Conservation (phyloP, 2,797 vertebrate species). For the Catamblyrhynchus diadema region DNA sequence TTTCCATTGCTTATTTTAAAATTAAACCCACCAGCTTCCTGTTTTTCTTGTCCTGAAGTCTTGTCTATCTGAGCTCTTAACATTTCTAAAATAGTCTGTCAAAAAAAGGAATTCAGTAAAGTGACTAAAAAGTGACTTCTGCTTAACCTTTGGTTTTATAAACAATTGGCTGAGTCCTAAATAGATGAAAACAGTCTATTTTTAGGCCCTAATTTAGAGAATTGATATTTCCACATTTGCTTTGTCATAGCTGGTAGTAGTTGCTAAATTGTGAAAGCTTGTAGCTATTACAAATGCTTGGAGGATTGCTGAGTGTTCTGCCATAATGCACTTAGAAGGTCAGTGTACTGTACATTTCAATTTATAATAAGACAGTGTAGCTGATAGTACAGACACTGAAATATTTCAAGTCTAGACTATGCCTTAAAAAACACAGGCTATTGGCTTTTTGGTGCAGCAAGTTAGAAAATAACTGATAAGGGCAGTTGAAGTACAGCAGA, state of each 20-base stretch:
- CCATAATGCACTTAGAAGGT: constrained; percentile 19
- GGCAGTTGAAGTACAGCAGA: not conserved
- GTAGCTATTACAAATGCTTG: constrained; percentile 15
- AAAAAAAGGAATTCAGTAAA: constrained; percentile 35
- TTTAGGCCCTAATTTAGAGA: constrained; percentile 55
- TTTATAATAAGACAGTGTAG: constrained; percentile 20
- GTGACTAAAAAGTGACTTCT: constrained; percentile 39
- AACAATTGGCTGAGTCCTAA: constrained; percentile 20
- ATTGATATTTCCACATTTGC: constrained; percentile 52
- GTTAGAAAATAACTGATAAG: constrained; percentile 13
- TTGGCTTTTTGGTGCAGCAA: constrained; percentile 2
- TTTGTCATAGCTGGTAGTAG: constrained; percentile 40
- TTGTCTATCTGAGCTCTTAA: not conserved
- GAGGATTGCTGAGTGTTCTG: constrained; percentile 25
- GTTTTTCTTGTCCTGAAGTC: constrained; percentile 39
- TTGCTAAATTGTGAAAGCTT: constrained; percentile 29
- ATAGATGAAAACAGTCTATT: constrained; percentile 41
- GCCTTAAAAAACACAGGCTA: not conserved
- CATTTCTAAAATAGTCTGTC: constrained; percentile 40
- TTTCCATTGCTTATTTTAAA: constrained; percentile 46
- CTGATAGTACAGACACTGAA: not conserved
- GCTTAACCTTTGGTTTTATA: constrained; percentile 43
- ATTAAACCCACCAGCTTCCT: constrained; percentile 41
- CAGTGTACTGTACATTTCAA: not conserved
- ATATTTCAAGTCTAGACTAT: constrained; percentile 31